A percentile compares a stretch with the other conserved stretches of the same genome.
These are phyloP conservation scores for Spodoptera exigua DNA, from an alignment of 2,888 invertebrate species.

Conservation along the genomic window DNA sequence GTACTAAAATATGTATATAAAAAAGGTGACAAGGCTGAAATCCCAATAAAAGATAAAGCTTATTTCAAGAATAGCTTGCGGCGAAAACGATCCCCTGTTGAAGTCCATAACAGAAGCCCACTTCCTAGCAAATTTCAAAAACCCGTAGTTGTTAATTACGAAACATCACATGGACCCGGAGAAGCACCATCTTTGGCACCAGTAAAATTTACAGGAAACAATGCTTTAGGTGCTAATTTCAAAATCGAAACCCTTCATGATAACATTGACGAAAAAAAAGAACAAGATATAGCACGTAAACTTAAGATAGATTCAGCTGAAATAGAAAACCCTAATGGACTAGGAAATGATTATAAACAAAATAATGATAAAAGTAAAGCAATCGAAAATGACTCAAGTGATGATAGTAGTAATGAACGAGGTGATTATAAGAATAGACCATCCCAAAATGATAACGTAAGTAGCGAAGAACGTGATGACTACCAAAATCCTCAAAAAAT, in stretches of 20 bases:
- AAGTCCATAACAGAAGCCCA: slow-evolving; percentile 34
- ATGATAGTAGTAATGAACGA: slow-evolving; percentile 44
- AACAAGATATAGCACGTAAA: slow-evolving; percentile 41
- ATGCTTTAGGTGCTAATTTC: slow-evolving; percentile 73
- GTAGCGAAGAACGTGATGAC: slow-evolving; percentile 22
- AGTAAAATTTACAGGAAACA: slow-evolving; percentile 54
- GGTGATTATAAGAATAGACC: slow-evolving; percentile 20
- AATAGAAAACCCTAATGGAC: slow-evolving; percentile 23
- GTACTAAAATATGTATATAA: slow-evolving; percentile 78
- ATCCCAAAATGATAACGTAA: slow-evolving; percentile 3
- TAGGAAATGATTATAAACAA: slow-evolving; percentile 29
- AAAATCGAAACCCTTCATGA: slow-evolving; percentile 77
- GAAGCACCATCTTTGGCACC: slow-evolving; percentile 56
- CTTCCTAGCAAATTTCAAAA: slow-evolving; percentile 56
- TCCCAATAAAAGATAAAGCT: slow-evolving; percentile 58
- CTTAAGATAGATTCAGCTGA: slow-evolving; percentile 50
- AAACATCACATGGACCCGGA: slow-evolving; percentile 69
- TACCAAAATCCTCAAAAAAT: slow-evolving; percentile 5
- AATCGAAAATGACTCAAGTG: slow-evolving; percentile 8
- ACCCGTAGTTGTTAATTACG: slow-evolving; percentile 72
- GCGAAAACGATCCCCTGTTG: slow-evolving; percentile 65
- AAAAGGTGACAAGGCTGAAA: slow-evolving; percentile 51
- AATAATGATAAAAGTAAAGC: slow-evolving; percentile 5
- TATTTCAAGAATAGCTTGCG: slow-evolving; percentile 77
- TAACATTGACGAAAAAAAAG: slow-evolving; percentile 34